Percentiles rank a stretch among this genome's conserved stretches.
phyloP scores from a whole-genome alignment of 2,113 vertebrate species.

The Oncorhynchus keta region DNA sequence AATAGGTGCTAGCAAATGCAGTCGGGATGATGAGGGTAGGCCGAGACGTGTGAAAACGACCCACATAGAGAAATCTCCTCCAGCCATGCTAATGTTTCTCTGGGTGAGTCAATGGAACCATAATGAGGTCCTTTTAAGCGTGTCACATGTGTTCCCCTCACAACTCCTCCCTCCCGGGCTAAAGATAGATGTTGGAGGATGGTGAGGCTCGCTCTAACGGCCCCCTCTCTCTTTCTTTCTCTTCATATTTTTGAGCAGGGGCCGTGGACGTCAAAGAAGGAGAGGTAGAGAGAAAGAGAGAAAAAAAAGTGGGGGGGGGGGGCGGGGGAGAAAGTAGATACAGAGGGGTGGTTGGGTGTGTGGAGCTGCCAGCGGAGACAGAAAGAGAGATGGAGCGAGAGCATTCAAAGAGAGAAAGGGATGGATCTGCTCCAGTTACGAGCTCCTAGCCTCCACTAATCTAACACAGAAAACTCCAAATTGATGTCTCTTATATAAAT shows the following conservation, averaged over 20 bases:
- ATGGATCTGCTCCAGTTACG: too few relatives aligned
- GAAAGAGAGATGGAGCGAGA: not conserved
- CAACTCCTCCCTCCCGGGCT: constrained; percentile 13
- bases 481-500: not conserved
- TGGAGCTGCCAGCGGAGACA: not conserved
- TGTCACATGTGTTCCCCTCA: constrained; percentile 53
- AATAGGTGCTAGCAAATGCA: not conserved
- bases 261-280: not conserved
- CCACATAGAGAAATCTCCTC: constrained; percentile 42
- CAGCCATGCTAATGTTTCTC: constrained; percentile 30
- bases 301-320: not conserved
- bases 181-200: constrained; percentile 40
- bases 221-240: constrained; percentile 24
- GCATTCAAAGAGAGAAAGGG: not conserved
- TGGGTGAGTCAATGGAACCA: constrained; percentile 49
- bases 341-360: not conserved
- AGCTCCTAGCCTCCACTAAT: not conserved
- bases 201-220: constrained; percentile 1
- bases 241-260: not conserved
- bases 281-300: constrained; percentile 1
- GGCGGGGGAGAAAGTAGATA: not conserved
- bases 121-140: constrained; percentile 61
- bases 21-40: too few relatives aligned
- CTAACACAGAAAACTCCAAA: not conserved
- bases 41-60: constrained; percentile 19